phyloP scores from a whole-genome alignment of 2,888 invertebrate genomes.

The Tipula lateralis region DNA sequence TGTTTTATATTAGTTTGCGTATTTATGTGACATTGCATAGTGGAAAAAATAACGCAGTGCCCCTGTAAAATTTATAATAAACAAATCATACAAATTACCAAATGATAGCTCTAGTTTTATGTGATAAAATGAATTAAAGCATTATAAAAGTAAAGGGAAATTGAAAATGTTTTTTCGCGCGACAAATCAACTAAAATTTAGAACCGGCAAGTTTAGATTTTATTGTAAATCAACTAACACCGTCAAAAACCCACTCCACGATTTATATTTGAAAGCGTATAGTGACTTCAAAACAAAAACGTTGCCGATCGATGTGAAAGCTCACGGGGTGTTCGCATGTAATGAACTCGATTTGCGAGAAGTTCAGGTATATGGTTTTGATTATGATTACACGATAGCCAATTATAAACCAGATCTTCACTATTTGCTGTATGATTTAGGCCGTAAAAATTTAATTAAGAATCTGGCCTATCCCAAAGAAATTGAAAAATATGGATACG shows the following conservation, averaged over 20 bases:
- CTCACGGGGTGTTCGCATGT: slow-evolving; percentile 88
- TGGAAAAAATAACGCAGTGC: too few relatives aligned
- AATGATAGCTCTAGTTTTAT: too few relatives aligned
- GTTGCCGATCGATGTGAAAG: slow-evolving; percentile 79
- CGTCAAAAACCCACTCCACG: background rate
- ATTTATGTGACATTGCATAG: too few relatives aligned
- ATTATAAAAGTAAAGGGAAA: background rate
- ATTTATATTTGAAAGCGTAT: background rate
- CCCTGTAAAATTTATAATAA: too few relatives aligned
- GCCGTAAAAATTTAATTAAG: slow-evolving; percentile 77
- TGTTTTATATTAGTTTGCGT: background rate
- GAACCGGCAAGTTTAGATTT: background rate
- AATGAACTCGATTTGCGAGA: slow-evolving; percentile 89
- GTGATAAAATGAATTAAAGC: background rate
- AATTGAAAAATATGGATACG: slow-evolving; percentile 75
- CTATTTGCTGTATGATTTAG: slow-evolving; percentile 83
- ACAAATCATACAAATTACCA: too few relatives aligned
- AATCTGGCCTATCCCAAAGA: slow-evolving; percentile 86
- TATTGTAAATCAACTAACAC: background rate
- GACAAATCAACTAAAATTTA: background rate
- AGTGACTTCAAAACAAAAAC: slow-evolving; percentile 57
- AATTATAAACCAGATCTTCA: slow-evolving; percentile 89
- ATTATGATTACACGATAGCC: slow-evolving; percentile 97
- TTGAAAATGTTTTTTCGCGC: background rate
- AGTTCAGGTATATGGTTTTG: slow-evolving; percentile 94